phyloP scores from a whole-genome alignment of 2,113 vertebrate genomes.

The Andinoacara biseriatus region DNA sequence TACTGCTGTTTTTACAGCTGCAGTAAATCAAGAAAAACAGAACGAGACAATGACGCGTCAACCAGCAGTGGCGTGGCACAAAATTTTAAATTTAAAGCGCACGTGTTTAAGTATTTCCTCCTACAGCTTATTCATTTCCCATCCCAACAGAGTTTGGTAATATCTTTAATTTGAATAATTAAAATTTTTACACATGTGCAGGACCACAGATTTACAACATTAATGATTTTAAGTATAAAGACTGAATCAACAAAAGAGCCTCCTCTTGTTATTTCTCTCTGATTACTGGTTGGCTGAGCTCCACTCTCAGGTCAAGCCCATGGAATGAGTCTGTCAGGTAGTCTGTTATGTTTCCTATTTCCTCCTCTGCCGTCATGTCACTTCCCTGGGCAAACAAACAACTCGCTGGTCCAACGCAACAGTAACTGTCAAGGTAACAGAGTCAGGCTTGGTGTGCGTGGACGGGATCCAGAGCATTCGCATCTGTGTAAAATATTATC shows the following conservation, averaged over 20 bases:
- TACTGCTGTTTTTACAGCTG: conserved; percentile 20
- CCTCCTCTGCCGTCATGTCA: conserved; percentile 78
- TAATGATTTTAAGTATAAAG: conserved; percentile 51
- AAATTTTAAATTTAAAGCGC: conserved; percentile 4
- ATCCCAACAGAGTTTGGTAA: background rate
- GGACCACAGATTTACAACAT: conserved; percentile 51
- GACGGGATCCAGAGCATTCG: conserved; percentile 27
- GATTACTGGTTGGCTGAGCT: conserved; percentile 78
- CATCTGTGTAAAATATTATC: conserved; percentile 82
- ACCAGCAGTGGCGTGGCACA: conserved; percentile 1
- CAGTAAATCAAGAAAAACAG: conserved; percentile 52
- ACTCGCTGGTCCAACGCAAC: conserved; percentile 49
- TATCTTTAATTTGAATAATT: conserved; percentile 36
- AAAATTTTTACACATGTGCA: background rate
- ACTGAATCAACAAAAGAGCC: conserved; percentile 78
- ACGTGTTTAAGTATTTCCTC: background rate
- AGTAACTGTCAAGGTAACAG: conserved; percentile 57
- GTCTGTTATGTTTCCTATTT: conserved; percentile 83
- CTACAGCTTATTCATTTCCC: background rate
- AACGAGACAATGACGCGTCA: conserved; percentile 37
- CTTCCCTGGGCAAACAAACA: conserved; percentile 81
- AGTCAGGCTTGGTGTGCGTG: conserved; percentile 33
- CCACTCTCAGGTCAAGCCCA: conserved; percentile 75
- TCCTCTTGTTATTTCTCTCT: conserved; percentile 75
- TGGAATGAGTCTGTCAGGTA: conserved; percentile 77